A percentile compares a stretch with the other conserved stretches of the same genome.
phyloP scores from a whole-genome alignment of 2,797 vertebrate genomes.

The Muraenolepis orangiensis region DNA sequence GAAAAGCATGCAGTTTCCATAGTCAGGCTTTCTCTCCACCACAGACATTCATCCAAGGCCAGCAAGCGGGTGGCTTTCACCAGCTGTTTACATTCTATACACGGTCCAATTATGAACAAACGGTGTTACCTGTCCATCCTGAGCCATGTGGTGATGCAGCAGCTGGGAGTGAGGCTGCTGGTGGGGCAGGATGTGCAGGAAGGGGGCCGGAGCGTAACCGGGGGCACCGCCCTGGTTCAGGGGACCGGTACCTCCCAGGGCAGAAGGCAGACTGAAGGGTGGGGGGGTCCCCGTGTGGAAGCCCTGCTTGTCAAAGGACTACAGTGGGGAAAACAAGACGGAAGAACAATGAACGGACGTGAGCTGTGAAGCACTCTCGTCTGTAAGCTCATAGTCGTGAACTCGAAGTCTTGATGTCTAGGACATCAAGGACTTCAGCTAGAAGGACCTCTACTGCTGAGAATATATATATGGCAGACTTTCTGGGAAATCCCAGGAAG shows the following conservation, averaged over 20 bases:
- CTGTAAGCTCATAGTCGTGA: not conserved
- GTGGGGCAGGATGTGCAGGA: constrained; percentile 92
- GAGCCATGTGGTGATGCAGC: constrained; percentile 92
- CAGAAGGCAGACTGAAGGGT: constrained; percentile 92
- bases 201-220: constrained; percentile 87
- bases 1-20: not conserved
- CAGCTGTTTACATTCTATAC: not conserved
- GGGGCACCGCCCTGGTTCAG: constrained; percentile 86
- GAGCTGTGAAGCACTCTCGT: not conserved
- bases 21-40: not conserved
- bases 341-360: not conserved
- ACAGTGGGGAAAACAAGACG: not conserved
- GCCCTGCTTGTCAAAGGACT: constrained; percentile 97
- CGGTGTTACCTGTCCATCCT: constrained; percentile 86
- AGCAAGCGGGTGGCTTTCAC: not conserved
- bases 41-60: not conserved
- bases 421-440: not conserved
- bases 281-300: constrained; percentile 92
- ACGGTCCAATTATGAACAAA: not conserved
- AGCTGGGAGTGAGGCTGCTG: constrained; percentile 97
- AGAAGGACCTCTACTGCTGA: not conserved
- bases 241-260: constrained; percentile 85
- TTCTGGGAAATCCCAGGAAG: not conserved
- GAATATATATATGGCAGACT: not conserved
- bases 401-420: too few species aligned